A percentile compares a stretch with the other conserved stretches of the same genome.
phyloP scores from a whole-genome alignment of 92 coral and sea anemone species.

The Phymanthus crucifer region DNA sequence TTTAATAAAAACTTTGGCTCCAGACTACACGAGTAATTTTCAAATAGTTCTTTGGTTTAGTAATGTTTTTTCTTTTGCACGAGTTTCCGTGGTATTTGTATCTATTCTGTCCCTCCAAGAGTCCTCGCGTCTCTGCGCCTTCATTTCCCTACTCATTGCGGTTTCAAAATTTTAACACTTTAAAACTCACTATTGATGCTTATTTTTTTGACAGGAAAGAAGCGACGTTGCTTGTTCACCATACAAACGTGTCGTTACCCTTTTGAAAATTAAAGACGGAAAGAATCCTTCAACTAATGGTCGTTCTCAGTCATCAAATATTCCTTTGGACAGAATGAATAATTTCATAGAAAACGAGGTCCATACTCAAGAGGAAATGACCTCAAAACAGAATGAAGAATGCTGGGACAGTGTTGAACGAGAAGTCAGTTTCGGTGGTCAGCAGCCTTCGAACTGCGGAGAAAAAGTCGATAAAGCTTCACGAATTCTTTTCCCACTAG shows the following conservation, averaged over 20 bases:
- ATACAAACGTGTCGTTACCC: background rate
- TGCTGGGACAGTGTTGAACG: background rate
- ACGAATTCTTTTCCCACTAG: constrained; percentile 43
- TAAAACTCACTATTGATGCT: background rate
- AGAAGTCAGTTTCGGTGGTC: background rate
- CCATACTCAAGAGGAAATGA: background rate
- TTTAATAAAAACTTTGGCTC: too few species aligned
- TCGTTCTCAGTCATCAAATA: background rate
- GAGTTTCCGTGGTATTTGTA: too few species aligned
- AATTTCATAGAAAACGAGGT: background rate
- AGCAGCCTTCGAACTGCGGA: constrained; percentile 12
- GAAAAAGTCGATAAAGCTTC: constrained; percentile 36
- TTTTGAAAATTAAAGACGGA: background rate
- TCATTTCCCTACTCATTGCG: too few species aligned
- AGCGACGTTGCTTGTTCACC: background rate
- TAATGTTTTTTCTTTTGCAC: too few species aligned
- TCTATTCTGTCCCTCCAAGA: too few species aligned
- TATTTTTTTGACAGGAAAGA: background rate
- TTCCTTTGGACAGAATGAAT: background rate
- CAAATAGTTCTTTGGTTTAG: too few species aligned
- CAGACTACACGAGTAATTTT: too few species aligned
- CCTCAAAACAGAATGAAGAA: background rate
- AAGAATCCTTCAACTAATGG: background rate
- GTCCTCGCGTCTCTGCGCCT: too few species aligned
- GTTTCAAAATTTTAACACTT: too few species aligned